A percentile compares a stretch with the other conserved stretches of the same genome.
Conservation (phyloP, 2,113 vertebrate species). For the Corythornis madagascariensis region DNA sequence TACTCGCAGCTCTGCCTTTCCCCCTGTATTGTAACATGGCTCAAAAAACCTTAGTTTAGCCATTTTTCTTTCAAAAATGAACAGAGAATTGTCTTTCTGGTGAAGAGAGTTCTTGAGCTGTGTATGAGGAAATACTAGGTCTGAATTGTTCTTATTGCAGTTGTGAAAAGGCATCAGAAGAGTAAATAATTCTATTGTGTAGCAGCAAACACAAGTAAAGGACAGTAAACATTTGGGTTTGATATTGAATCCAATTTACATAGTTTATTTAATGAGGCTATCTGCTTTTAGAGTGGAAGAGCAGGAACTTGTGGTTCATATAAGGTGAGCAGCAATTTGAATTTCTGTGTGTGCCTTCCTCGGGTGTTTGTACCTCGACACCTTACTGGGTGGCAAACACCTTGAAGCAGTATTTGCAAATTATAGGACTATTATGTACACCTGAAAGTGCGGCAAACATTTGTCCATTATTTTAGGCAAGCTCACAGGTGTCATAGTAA, state of each 20-base stretch:
- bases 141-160: background rate
- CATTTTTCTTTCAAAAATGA: background rate
- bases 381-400: background rate
- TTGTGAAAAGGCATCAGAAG: slow-evolving; percentile 6
- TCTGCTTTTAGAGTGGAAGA: background rate
- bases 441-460: background rate
- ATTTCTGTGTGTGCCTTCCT: background rate
- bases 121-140: background rate
- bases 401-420: background rate
- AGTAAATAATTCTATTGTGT: background rate
- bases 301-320: background rate
- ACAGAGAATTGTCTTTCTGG: background rate
- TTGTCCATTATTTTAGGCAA: background rate
- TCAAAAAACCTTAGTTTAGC: background rate
- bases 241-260: background rate
- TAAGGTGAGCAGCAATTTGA: background rate
- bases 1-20: background rate
- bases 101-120: background rate
- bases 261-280: slow-evolving; percentile 1
- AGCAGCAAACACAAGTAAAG: background rate
- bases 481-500: background rate
- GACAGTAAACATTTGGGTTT: background rate
- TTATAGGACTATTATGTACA: accelerated
- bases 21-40: background rate
- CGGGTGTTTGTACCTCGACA: background rate